Evolutionary conservation across 2,113 vertebrate genomes (phyloP), one percentile per base, ranked within the genome.

Genomic region (Hyperoodon ampullatus): DNA sequence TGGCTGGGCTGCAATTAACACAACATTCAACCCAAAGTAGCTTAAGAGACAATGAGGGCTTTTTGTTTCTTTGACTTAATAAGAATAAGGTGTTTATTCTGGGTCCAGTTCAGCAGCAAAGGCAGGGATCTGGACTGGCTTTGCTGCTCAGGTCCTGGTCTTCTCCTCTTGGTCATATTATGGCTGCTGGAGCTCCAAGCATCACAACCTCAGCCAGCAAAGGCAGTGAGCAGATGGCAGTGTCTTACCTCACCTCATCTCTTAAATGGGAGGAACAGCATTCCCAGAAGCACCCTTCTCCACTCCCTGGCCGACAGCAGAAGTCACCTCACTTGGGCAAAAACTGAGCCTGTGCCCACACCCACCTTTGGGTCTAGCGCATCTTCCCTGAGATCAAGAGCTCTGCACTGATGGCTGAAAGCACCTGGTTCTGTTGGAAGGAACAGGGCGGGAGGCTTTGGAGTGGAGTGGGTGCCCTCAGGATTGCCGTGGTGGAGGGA

Each of bases 21-120:
- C 53, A 78, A 18, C 13, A 19, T 63, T 35, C 58, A 50, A 35
- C 23, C 23, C 44, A 55, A 44, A 30, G n/a, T 0, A 71, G 30
- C 21, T 33, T 58, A 19, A 30, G 8, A 9, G 10, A 30, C 72
- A 33, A 16, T 0, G 13, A 2, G 15, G 0, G 19, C 0, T 65
- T 61, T 3, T 21, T 47, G 42, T 14, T 13, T 28, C 8, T 33
- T 33, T 24, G 12, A 9, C 9, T 28, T 50, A 10, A 19, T 6
- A 39, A 72, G 47, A 19, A 8, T 4, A 24, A 58, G n/a, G 16
- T 5, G 11, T 12, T 8, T 8, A 14, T 13, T 6, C 13, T 11
- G 93, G 26, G 30, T 5, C 55, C 35, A 26, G 44, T 0, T 39
- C 39, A 9, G n/a, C 35, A 16, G 26, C 19, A 3, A n/a, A 0